Evolutionary conservation across 2,797 vertebrate species (phyloP).

Genomic region (Rhynchonycteris naso): DNA sequence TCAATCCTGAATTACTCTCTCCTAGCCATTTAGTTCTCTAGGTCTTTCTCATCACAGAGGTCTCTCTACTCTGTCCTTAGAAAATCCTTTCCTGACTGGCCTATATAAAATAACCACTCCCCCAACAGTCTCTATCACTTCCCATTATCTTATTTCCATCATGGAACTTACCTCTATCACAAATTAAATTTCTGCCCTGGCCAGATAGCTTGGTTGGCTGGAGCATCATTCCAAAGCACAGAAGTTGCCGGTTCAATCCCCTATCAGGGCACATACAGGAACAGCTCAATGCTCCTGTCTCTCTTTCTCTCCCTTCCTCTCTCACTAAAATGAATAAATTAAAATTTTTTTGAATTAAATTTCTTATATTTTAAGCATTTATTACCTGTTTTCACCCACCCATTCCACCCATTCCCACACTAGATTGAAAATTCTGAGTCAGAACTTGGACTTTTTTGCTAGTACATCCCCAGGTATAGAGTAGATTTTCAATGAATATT

Average conservation of each 20-base stretch:
- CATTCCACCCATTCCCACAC: background rate
- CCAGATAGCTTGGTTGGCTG: too few relatives aligned
- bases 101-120: background rate
- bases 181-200: background rate
- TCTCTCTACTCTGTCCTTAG: background rate
- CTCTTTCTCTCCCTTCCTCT: too few relatives aligned
- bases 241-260: too few relatives aligned
- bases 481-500: background rate
- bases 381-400: background rate
- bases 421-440: conserved; percentile 18
- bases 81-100: background rate
- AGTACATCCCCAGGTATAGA: background rate
- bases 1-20: background rate
- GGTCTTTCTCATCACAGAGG: background rate
- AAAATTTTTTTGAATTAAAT: too few relatives aligned
- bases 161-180: background rate
- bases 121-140: background rate
- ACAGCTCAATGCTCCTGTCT: too few relatives aligned
- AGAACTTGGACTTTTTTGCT: background rate
- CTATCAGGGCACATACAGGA: too few relatives aligned
- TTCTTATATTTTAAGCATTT: background rate
- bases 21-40: background rate
- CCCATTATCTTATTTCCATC: background rate
- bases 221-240: too few relatives aligned
- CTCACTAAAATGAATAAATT: too few relatives aligned